Evolutionary conservation across 1,140 invertebrate genomes (phyloP), one percentile per base, ranked within the genome.

Genomic region (Temnothorax curvispinosus): DNA sequence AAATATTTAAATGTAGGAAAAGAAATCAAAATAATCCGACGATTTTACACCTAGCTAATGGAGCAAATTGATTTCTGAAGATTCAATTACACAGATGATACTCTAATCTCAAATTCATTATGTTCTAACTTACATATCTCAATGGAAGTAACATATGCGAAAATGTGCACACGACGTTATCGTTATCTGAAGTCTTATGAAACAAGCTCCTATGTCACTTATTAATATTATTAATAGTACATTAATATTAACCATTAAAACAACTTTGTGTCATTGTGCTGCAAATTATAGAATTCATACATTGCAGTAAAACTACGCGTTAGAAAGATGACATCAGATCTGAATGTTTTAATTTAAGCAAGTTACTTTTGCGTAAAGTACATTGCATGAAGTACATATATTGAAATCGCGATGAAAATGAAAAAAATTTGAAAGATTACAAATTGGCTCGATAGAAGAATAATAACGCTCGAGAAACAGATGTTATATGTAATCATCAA

Each of bases 41-140:
- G 3, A 77, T 13, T 75, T 62, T 18, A 74, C 0, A 75, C 21
- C 18, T 75, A 84, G 3, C 21, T 60, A 84, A n/a, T 74, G 58
- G 44, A 82, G 21, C 18, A 84, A 74, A 58, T 74, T 3, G 71
- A 72, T 82, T 50, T 54, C 0, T 56, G 38, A 62, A 74, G 27
- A 75, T 84, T 75, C 21, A n/a, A 50, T 84, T 84, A 62, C 41
- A 60, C 18, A 47, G 18, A 50, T 74, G 27, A 62, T 41, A 60
- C 62, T 75, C 69, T 84, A 84, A 74, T 74, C 15, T 71, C 21
- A 56, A 71, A 60, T 80, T 35, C 54, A 82, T 74, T 47, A n/a
- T 44, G 13, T 21, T 74, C 38, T 72, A 84, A 69, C 21, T 50
- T 21, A 81, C 4, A 32, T 81, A 71, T 71, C 15, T 44, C 38